A percentile compares a stretch with the other conserved stretches of the same genome.
Evolutionary conservation across 2,797 vertebrate genomes (phyloP).

Genomic region (Emydoidea blandingii): DNA sequence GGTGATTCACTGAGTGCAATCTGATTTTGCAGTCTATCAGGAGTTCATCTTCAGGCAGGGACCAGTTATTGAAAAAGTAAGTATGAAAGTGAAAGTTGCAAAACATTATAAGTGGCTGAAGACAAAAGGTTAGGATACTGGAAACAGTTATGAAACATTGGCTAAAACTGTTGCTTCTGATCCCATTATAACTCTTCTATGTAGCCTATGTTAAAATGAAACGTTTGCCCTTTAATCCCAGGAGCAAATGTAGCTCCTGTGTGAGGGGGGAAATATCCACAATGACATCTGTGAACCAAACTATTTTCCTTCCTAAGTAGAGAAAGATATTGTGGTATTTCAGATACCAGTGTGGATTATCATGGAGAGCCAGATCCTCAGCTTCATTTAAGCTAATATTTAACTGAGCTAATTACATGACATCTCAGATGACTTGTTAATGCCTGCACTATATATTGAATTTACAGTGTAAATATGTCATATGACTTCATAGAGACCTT

Average conservation of each 20-base stretch:
- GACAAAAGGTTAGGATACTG: not conserved
- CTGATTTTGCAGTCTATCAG: conserved; percentile 14
- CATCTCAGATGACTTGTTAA: not conserved
- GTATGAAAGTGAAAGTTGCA: not conserved
- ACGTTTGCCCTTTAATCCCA: not conserved
- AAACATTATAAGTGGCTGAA: not conserved
- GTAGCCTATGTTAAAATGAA: not conserved
- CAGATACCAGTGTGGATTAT: not conserved
- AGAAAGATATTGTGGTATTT: not conserved
- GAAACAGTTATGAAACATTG: not conserved
- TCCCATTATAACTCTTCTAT: not conserved
- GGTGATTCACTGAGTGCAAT: not conserved
- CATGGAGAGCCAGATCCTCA: not conserved
- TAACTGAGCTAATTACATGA: not conserved
- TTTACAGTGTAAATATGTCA: too few species aligned
- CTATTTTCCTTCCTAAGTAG: not conserved
- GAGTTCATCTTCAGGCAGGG: not conserved
- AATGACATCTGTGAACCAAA: not conserved
- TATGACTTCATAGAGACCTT: not conserved
- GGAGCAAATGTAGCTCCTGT: not conserved
- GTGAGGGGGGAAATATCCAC: not conserved
- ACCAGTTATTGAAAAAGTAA: not conserved
- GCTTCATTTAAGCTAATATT: not conserved
- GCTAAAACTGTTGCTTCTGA: not conserved
- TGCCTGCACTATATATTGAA: not conserved